Conservation (phyloP, 2,888 invertebrate species). For the Mycalesis mineus region DNA sequence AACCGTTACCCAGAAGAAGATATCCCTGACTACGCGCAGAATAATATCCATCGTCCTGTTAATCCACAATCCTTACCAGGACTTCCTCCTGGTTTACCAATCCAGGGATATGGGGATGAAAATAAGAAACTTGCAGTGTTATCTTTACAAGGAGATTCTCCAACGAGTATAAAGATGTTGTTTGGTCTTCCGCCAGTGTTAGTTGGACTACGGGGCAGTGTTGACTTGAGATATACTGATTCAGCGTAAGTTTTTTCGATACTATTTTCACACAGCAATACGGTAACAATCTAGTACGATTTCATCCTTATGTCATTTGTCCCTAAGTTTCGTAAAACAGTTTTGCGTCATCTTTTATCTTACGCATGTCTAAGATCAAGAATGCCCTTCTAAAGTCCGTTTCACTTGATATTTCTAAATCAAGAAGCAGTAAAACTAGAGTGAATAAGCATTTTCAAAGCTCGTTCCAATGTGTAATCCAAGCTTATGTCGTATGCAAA, state of each 20-base stretch:
- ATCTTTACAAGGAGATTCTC: conserved; percentile 85
- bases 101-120: conserved; percentile 54
- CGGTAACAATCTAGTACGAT: too few species aligned
- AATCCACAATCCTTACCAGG: conserved; percentile 37
- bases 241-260: conserved; percentile 80
- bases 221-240: conserved; percentile 91
- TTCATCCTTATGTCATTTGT: too few species aligned
- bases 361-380: too few species aligned
- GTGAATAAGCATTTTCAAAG: too few species aligned
- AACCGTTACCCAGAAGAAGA: conserved; percentile 61
- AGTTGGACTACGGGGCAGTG: conserved; percentile 91
- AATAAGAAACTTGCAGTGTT: conserved; percentile 74
- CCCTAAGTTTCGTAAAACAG: too few species aligned
- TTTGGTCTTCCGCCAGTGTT: conserved; percentile 89
- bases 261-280: too few species aligned
- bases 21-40: conserved; percentile 53
- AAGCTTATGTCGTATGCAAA: too few species aligned
- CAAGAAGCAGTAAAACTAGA: too few species aligned
- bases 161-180: conserved; percentile 87
- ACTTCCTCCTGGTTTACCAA: conserved; percentile 49
- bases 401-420: too few species aligned
- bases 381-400: too few species aligned
- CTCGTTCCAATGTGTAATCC: too few species aligned
- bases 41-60: conserved; percentile 55
- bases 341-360: too few species aligned